Evolutionary conservation across 2,797 vertebrate genomes (phyloP).

Genomic region (Eleutherodactylus coqui): DNA sequence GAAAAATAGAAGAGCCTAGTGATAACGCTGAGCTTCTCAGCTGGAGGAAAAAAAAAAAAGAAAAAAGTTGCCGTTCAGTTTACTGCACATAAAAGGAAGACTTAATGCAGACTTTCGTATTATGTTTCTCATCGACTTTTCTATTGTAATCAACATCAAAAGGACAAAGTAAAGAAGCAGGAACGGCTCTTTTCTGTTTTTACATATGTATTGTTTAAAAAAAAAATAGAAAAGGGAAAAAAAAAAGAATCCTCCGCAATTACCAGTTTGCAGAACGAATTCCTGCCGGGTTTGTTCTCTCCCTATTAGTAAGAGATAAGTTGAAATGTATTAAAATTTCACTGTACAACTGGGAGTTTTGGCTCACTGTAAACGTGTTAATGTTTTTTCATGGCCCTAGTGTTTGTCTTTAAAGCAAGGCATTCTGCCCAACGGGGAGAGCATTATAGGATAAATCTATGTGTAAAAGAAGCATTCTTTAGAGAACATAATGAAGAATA

Average conservation of each 20-base stretch:
- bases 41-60: constrained; percentile 63
- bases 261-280: constrained; percentile 80
- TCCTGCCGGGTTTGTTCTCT: constrained; percentile 81
- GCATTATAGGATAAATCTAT: constrained; percentile 81
- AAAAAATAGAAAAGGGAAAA: constrained; percentile 67
- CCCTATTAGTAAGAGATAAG: constrained; percentile 86
- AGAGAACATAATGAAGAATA: constrained; percentile 74
- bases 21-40: constrained; percentile 63
- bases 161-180: constrained; percentile 66
- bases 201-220: constrained; percentile 79
- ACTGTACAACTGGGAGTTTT: constrained; percentile 85
- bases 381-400: constrained; percentile 85
- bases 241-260: constrained; percentile 78
- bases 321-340: constrained; percentile 89
- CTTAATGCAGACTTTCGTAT: constrained; percentile 70
- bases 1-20: constrained; percentile 46
- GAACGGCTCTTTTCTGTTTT: constrained; percentile 74
- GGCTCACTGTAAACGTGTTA: constrained; percentile 86
- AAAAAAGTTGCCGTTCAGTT: constrained; percentile 44
- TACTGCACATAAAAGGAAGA: constrained; percentile 69
- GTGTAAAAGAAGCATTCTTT: constrained; percentile 80
- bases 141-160: constrained; percentile 80
- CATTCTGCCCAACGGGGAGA: constrained; percentile 80
- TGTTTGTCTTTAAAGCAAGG: constrained; percentile 87
- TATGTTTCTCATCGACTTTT: constrained; percentile 72